Base-by-base conservation (phyloP, 92 coral and sea anemone species). In the Zoanthus sociatus region DNA sequence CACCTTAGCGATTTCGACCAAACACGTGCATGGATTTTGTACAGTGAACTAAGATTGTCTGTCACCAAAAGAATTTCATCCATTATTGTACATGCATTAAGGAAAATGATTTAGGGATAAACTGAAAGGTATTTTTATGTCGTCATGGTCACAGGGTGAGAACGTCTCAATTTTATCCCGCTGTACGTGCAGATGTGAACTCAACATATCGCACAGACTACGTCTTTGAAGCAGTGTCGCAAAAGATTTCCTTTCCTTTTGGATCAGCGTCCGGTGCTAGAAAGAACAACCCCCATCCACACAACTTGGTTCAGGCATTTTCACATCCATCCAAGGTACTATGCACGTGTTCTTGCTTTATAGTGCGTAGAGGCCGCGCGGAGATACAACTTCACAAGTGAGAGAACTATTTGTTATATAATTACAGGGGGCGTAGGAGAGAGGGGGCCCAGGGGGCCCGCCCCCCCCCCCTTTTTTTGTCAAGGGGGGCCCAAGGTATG, bases 271-370 rank as follows among this genome's bases (percentile, higher is more conserved):
- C 95, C 17, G 94, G 98, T 75, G 82, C 76, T 61, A 81, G 98
- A 1, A 94, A 83, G 71, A 94, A 94, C 90, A 94, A 94, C 71
- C 98, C 98, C 10, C 98, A 92, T 46, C 98, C 98, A 6, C 95
- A 94, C 79, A 94, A 94, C 92, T 87, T 94, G 95, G 90, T 90
- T 44, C 91, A 91, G 32, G 95, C 93, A 2, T 94, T 94, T 77
- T 69, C 78, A 13, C 98, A 94, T 53, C 98, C 98, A 3, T 63
- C 37, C 48, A 94, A 89, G 79, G 98, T 94, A 81, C n/a, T n/a
- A n/a, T 31, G 94, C 82, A 6, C 42, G 3, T 3, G 42, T 33
- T 33, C 42, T 33, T 33, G 42, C 42, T 33, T 33, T 33, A 33
- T 33, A 33, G 42, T 33, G 42, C 42, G 42, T 33, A 33, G 42